Evolutionary conservation across 2,113 vertebrate genomes (phyloP), one percentile per base, ranked within the genome.

Genomic region (Sphyrna mokarran): DNA sequence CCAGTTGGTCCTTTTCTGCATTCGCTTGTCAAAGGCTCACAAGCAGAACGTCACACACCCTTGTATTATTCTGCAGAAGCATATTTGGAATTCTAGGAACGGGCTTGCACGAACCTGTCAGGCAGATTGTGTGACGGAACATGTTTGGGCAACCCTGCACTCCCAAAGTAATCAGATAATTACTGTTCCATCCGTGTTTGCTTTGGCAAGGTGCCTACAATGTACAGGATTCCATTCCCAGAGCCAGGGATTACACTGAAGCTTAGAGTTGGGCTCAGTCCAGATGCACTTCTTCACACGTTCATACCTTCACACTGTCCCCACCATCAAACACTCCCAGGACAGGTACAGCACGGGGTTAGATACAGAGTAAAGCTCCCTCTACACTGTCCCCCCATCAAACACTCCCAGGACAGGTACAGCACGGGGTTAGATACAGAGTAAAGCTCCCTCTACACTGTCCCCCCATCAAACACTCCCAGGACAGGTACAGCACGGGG

Each of bases 11-110:
- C 4, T 7, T 86, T 4, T 22, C 1, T 1, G 1, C 10, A 26
- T 43, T 26, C 16, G 0, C 22, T 26, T 9, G 0, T 0, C 2
- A 23, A 8, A 10, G 3, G 1, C 10, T 0, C 8, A 23, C 20
- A 48, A 23, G n/a, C 18, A 43, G 40, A 20, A 14, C 16, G 83
- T 37, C 78, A 40, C 78, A 40, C 78, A 6, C 78, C 78, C n/a
- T 8, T 0, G 2, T 85, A 22, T 0, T 20, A 11, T 40, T 8
- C 0, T 43, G 37, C 20, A 20, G 83, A 8, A 23, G 9, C 8
- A 48, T 20, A 16, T 86, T 23, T 23, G 37, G 1, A 1, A 11
- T 22, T 0, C 8, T 43, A 37, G 80, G 6, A 43, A 43, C 7
- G 14, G 13, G 14, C 76, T 10, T 80, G 76, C n/a, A 80, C 13